Evolutionary conservation across 1,140 invertebrate genomes (phyloP), one percentile per base, ranked within the genome.

Genomic region (Amyelois transitella): DNA sequence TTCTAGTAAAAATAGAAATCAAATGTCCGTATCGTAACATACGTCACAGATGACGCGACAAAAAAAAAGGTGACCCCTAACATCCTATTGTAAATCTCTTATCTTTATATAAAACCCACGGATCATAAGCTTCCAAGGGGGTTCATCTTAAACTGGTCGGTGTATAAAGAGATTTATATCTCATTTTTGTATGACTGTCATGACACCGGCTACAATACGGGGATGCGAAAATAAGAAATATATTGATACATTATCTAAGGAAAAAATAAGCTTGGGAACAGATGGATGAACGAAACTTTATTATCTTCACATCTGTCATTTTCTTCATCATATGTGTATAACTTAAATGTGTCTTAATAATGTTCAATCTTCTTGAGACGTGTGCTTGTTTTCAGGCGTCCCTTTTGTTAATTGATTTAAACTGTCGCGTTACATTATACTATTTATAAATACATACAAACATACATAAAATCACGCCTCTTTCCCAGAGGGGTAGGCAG

Each of bases 91-190:
- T 55, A 45, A 19, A 44, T 7, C 7, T 10, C 4, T 20, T 19
- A 45, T 45, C 44, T 19, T 10, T 10, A 10, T 6, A 32, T 12
- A 0, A 45, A 19, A 45, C 18, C 20, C 18, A 14, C 1, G 44
- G 5, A 20, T 6, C 25, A 10, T 20, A 14, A 19, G 18, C 2
- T 45, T 45, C 18, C 18, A 45, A 5, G 1, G 43, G 7, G 48
- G 58, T 7, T 51, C 58, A 38, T 28, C 32, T 24, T 47, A 43
- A 17, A 25, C 10, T 52, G 58, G 58, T 18, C 24, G 55, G 22
- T 52, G 45, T 21, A 25, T 51, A 53, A 58, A 51, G 58, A 55
- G 58, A 43, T 54, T 60, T 60, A 55, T 60, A 60, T 58, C 56
- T 58, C 56, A 53, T 60, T 60, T 38, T 60, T 51, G 58, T 55